These are phyloP conservation scores for Lasiommata megera DNA, from an alignment of 2,888 invertebrate species.

Conservation along the genomic window DNA sequence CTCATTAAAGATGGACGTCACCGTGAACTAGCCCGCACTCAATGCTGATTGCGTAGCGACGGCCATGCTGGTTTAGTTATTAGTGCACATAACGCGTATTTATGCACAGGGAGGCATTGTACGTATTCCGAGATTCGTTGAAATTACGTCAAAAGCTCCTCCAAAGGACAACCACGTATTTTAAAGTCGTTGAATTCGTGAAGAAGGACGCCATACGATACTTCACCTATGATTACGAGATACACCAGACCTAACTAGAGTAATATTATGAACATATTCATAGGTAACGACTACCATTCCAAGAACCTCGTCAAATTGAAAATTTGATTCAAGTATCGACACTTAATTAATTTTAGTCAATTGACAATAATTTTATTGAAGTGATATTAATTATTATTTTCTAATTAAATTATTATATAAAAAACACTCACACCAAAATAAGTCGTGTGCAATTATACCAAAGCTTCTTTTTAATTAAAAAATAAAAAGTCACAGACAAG, in stretches of 20 bases:
- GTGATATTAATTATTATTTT: constrained; percentile 23
- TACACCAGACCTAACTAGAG: constrained; percentile 53
- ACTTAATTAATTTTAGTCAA: constrained; percentile 12
- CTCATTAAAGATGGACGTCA: constrained; percentile 20
- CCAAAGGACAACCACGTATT: constrained; percentile 66
- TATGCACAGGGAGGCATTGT: constrained; percentile 70
- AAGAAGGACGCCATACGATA: constrained; percentile 78
- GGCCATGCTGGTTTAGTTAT: constrained; percentile 32
- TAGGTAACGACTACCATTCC: constrained; percentile 65
- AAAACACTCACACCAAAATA: background rate
- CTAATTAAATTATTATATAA: background rate
- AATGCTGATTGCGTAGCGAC: constrained; percentile 6
- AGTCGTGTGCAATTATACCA: background rate
- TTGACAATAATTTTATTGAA: constrained; percentile 24
- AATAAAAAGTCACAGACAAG: constrained; percentile 28
- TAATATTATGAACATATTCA: constrained; percentile 68
- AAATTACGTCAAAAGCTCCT: constrained; percentile 71
- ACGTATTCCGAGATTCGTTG: constrained; percentile 72
- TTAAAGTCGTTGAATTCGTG: constrained; percentile 72
- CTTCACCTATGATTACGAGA: constrained; percentile 71
- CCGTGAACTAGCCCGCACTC: constrained; percentile 14
- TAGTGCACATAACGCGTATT: constrained; percentile 40
- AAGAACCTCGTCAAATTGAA: constrained; percentile 74
- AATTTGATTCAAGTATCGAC: constrained; percentile 40
- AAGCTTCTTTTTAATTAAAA: constrained; percentile 3